Conservation (phyloP, 1,140 invertebrate genomes). For the Scaptodrosophila lebanonensis region DNA sequence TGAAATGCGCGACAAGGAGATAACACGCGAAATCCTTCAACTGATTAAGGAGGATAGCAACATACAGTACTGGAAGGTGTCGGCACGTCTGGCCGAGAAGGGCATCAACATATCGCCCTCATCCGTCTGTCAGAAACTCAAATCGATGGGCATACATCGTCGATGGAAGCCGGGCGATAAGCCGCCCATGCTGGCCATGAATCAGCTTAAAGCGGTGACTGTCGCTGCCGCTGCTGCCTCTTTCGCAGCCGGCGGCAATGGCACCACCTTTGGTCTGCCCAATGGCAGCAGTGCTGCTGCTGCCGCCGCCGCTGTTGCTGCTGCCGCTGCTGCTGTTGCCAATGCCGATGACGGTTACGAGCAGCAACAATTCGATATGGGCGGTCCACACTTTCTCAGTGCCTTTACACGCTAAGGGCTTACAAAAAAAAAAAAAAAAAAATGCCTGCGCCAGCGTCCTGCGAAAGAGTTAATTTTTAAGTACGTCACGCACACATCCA, state of each 20-base stretch:
- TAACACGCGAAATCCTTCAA: slow-evolving; percentile 75
- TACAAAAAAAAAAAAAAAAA: slow-evolving; percentile 1
- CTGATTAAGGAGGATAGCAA: slow-evolving; percentile 75
- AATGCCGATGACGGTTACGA: slow-evolving; percentile 57
- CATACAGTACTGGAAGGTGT: slow-evolving; percentile 76
- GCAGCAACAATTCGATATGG: slow-evolving; percentile 70
- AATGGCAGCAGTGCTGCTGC: slow-evolving; percentile 18
- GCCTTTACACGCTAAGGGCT: slow-evolving; percentile 65
- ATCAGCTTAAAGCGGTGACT: slow-evolving; percentile 57
- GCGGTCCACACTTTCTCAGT: slow-evolving; percentile 74
- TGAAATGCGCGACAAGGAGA: slow-evolving; percentile 68
- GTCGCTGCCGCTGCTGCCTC: slow-evolving; percentile 44
- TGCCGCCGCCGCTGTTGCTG: slow-evolving; percentile 1
- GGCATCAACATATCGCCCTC: slow-evolving; percentile 73
- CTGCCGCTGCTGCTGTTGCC: slow-evolving; percentile 7
- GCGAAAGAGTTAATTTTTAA: slow-evolving; percentile 30
- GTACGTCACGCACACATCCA: slow-evolving; percentile 28
- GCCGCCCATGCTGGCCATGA: slow-evolving; percentile 67
- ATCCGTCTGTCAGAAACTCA: slow-evolving; percentile 74
- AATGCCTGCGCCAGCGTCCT: slow-evolving; percentile 11
- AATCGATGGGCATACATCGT: slow-evolving; percentile 73
- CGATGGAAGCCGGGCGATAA: slow-evolving; percentile 76
- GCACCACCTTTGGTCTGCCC: slow-evolving; percentile 10
- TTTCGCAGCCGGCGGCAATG: slow-evolving; percentile 30
- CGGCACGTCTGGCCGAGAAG: slow-evolving; percentile 70